Evolutionary conservation across 2,797 vertebrate genomes (phyloP).

Genomic region (Meda fulgida): DNA sequence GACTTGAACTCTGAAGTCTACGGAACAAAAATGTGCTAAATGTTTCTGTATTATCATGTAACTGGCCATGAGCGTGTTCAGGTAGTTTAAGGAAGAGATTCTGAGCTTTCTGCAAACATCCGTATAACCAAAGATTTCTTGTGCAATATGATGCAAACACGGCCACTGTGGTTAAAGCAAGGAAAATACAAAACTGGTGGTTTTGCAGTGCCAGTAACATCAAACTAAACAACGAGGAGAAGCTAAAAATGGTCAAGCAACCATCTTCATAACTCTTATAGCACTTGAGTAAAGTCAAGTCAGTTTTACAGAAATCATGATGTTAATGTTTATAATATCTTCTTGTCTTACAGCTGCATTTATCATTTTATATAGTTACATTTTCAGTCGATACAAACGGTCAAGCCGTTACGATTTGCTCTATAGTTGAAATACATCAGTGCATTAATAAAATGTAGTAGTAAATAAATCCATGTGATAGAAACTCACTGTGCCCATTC

Average conservation of each 20-base stretch:
- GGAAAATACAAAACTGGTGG: neutral
- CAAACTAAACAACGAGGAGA: neutral
- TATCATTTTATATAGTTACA: neutral
- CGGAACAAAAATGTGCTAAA: neutral
- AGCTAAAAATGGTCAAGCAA: neutral
- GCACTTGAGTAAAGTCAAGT: neutral
- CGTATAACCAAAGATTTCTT: neutral
- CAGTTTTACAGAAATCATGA: neutral
- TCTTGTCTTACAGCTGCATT: neutral
- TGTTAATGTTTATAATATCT: neutral
- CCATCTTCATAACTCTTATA: too few relatives aligned
- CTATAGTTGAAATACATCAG: too few relatives aligned
- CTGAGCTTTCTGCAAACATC: neutral
- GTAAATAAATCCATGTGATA: too few relatives aligned
- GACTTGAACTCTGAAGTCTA: too few relatives aligned
- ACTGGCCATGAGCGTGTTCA: too few relatives aligned
- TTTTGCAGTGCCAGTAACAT: neutral
- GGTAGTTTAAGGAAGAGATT: neutral
- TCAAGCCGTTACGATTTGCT: neutral
- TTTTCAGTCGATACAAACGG: fast-evolving
- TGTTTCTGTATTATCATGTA: neutral
- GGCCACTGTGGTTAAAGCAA: neutral
- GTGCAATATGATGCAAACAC: neutral
- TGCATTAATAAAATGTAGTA: neutral
- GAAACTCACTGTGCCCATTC: too few relatives aligned